Evolutionary conservation across 2,113 vertebrate species (phyloP).

Genomic region (Pterocles orientalis): DNA sequence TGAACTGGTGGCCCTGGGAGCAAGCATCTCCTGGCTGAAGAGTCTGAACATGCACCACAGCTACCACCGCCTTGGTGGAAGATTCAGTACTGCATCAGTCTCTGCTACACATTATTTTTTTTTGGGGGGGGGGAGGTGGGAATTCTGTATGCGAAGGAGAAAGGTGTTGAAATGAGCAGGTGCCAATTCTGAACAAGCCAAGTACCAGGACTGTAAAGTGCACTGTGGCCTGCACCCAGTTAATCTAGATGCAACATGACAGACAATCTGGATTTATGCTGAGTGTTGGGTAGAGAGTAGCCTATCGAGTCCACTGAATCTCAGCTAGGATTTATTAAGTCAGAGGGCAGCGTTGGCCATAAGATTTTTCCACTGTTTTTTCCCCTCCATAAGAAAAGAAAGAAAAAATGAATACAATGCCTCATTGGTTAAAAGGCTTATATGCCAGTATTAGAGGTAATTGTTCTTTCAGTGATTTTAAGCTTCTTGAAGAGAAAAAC

Average conservation of each 20-base stretch:
- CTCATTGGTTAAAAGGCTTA: background rate
- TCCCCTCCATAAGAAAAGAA: background rate
- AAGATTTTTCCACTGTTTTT: background rate
- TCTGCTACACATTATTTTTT: background rate
- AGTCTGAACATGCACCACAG: background rate
- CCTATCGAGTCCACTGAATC: background rate
- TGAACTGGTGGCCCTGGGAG: background rate
- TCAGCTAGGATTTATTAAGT: background rate
- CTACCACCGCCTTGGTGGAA: background rate
- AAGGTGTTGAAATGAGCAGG: background rate
- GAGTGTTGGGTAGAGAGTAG: background rate
- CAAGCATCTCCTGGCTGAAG: background rate
- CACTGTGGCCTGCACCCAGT: background rate
- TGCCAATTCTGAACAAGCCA: background rate
- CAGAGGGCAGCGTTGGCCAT: background rate
- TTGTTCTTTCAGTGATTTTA: background rate
- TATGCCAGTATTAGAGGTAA: background rate
- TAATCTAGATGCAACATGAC: background rate
- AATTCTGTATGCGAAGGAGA: background rate
- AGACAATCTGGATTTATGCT: background rate
- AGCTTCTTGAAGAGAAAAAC: background rate
- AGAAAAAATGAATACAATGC: background rate
- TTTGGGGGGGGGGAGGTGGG: accelerated
- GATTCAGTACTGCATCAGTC: background rate
- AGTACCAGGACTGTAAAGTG: background rate